phyloP scores from a whole-genome alignment of 1,140 invertebrate species.

The Coenobita brevimanus region DNA sequence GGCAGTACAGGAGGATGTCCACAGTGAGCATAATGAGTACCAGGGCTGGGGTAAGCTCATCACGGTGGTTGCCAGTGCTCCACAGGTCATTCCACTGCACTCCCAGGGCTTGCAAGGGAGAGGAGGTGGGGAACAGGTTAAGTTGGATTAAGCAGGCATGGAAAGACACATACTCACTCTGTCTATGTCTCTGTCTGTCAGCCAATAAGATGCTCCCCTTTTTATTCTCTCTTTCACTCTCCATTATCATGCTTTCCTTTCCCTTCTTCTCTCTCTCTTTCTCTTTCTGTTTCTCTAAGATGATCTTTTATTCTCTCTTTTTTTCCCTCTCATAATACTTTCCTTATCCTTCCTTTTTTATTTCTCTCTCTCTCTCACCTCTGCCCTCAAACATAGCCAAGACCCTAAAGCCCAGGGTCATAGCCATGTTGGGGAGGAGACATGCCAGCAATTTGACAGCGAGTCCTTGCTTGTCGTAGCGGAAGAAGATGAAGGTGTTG shows the following conservation, averaged over 20 bases:
- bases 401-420: slow-evolving; percentile 56
- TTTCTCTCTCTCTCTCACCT: slow-evolving; percentile 1
- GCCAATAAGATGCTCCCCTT: too few relatives aligned
- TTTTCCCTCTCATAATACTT: neutral
- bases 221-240: too few relatives aligned
- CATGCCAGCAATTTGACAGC: slow-evolving; percentile 51
- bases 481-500: slow-evolving; percentile 46
- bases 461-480: slow-evolving; percentile 49
- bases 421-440: slow-evolving; percentile 68
- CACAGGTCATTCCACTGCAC: slow-evolving; percentile 61
- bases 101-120: slow-evolving; percentile 32
- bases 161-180: too few relatives aligned
- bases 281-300: slow-evolving; percentile 71
- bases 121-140: neutral
- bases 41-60: slow-evolving; percentile 56
- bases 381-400: slow-evolving; percentile 59
- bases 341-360: neutral
- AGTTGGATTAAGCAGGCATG: neutral
- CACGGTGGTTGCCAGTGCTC: slow-evolving; percentile 65
- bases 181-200: too few relatives aligned
- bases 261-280: neutral
- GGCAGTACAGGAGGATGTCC: slow-evolving; percentile 62
- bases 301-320: slow-evolving; percentile 75
- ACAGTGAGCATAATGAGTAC: slow-evolving; percentile 58
- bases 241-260: neutral